Evolutionary conservation across 2,888 invertebrate genomes (phyloP), one percentile per base, ranked within the genome.

Genomic region (Exocentrus adspersus): DNA sequence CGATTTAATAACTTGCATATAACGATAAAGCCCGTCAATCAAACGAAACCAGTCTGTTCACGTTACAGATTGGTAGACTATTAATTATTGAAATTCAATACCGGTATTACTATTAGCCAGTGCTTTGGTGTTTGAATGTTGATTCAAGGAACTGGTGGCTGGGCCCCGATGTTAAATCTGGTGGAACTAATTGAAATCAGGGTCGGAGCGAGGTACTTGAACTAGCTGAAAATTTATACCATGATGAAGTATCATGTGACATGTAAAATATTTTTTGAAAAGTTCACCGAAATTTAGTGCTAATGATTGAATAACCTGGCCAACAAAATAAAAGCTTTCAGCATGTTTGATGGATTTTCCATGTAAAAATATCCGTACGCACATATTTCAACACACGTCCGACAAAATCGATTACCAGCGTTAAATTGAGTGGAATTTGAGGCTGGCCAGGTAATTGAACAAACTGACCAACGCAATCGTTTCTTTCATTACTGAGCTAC

Each of bases 401-500:
- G 46, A 20, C 24, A 28, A 48, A 48, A 28, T 28, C 24, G 4
- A 48, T 48, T 48, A 28, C 12, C 12, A 28, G 10, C 24, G 16
- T 12, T 48, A 48, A 48, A 48, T 48, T 24, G 28, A 28, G 48
- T 16, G 14, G 16, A 14, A 19, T 28, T 16, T 28, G 28, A 48
- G 48, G 48, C 48, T 48, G 28, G 10, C 14, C 48, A 12, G 14
- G 24, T 24, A 48, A 48, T 48, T 48, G 24, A 16, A 28, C 16
- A 48, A 6, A 46, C 48, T 48, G 48, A 48, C 48, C 48, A 48
- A 48, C 48, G 28, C 48, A 48, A 48, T 28, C 28, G 16, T 28
- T 48, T 48, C 48, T 24, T 48, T 48, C 24, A 9, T 10, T 48
- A 16, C 24, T 2, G 7, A 46, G 6, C 12, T 12, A 24, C 24